Percentiles rank a stretch among this genome's conserved stretches.
These are phyloP conservation scores for Carcina quercana DNA, from an alignment of 2,888 invertebrate genomes.

Conservation along the genomic window DNA sequence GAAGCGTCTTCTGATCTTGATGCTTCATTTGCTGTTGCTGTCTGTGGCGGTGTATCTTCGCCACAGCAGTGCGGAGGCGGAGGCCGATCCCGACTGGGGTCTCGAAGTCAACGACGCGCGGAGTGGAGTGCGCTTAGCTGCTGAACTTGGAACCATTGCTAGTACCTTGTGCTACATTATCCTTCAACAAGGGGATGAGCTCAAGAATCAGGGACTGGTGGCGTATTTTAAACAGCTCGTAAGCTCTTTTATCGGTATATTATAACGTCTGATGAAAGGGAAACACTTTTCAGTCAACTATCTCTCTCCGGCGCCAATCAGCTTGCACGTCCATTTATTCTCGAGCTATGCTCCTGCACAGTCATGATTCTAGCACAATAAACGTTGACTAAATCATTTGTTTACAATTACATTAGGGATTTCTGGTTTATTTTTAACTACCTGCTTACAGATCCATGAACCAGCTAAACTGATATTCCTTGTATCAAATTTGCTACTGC, in stretches of 20 bases:
- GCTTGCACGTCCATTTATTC: too few relatives aligned
- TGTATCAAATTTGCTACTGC: slow-evolving; percentile 90
- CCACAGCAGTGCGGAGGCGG: slow-evolving; percentile 66
- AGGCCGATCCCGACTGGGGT: slow-evolving; percentile 51
- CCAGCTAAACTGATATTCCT: slow-evolving; percentile 97
- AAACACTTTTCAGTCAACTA: too few relatives aligned
- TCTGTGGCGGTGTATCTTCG: slow-evolving; percentile 94
- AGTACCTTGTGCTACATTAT: slow-evolving; percentile 92
- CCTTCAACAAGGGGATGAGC: slow-evolving; percentile 94
- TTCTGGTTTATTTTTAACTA: too few relatives aligned
- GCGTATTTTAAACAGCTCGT: slow-evolving; percentile 96
- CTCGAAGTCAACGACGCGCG: slow-evolving; percentile 47
- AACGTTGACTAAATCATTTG: not conserved
- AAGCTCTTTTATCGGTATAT: too few relatives aligned
- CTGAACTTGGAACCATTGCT: slow-evolving; percentile 89
- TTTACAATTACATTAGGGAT: too few relatives aligned
- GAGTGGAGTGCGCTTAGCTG: slow-evolving; percentile 77
- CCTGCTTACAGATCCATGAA: slow-evolving; percentile 90
- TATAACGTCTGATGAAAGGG: too few relatives aligned
- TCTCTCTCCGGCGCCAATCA: too few relatives aligned
- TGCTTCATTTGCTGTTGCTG: slow-evolving; percentile 89
- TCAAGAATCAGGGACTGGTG: slow-evolving; percentile 93
- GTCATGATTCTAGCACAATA: slow-evolving; percentile 2
- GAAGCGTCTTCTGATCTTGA: slow-evolving; percentile 90
- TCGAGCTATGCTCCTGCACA: too few relatives aligned